Base-by-base conservation (phyloP, 2,113 vertebrate species). In the Pogona vitticeps region DNA sequence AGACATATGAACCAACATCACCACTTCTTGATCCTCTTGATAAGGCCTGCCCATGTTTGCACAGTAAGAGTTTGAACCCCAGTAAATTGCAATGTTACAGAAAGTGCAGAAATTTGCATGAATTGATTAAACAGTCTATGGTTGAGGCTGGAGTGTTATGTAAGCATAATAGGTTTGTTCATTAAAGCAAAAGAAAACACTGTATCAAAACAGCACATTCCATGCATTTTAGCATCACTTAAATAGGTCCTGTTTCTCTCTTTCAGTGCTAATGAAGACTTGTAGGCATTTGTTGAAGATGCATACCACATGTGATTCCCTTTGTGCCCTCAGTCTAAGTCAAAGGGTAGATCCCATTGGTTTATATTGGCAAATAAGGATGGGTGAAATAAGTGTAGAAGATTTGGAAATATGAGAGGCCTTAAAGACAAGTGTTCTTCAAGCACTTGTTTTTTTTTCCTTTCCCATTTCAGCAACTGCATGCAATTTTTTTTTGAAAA, bases 21-120 rank as follows among this genome's bases (percentile, higher is more conserved):
- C 78, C 7, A 36, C 12, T 36, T 70, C 58, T 88, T 78, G 3
- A 23, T 81, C 61, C 68, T 79, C 17, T 17, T 92, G 68, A 86
- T 67, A 75, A 85, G 76, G 18, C 5, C 13, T 77, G 5, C 18
- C 18, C 28, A 23, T 73, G 20, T 61, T 3, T 59, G 76, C 33
- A 38, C 15, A 28, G 83, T n/a, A 6, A 20, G 33, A 40, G 84
- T 26, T 79, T 21, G 52, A 59, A 86, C 23, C 1, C 80, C 5
- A 13, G 9, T 40, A 77, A 12, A 79, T 84, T 14, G 14, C 59
- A 84, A 63, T 67, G 56, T 17, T 79, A 58, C 38, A 87, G 71
- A 77, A 63, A 78, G 8, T 15, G 28, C 33, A n/a, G 80, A 76
- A 91, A 85, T 21, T 58, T n/a, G 3, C 3, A 31, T 58, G 26